Evolutionary conservation across 2,888 invertebrate genomes (phyloP).

Genomic region (Spisula solida): DNA sequence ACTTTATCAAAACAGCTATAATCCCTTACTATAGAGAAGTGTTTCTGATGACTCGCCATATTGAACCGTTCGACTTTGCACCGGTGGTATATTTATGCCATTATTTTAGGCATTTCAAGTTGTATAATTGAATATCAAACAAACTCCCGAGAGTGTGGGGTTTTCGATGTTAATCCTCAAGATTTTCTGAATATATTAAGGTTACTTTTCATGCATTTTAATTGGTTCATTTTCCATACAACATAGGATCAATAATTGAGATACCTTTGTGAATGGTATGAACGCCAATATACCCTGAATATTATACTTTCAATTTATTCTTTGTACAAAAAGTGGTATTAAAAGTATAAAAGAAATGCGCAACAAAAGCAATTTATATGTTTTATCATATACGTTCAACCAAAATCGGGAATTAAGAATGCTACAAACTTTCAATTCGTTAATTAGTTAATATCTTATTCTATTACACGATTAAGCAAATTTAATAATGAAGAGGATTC

Average conservation of each 20-base stretch:
- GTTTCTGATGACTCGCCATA: conserved; percentile 13
- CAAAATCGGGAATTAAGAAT: not conserved
- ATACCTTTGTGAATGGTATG: not conserved
- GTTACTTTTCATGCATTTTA: conserved; percentile 54
- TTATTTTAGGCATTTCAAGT: conserved; percentile 54
- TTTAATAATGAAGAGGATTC: not conserved
- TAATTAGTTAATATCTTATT: not conserved
- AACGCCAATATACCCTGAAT: not conserved
- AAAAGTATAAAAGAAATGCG: not conserved
- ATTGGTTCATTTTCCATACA: conserved; percentile 46
- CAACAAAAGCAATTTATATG: not conserved
- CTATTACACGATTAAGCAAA: conserved; percentile 4
- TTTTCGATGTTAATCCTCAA: conserved; percentile 53
- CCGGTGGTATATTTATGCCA: conserved; percentile 44
- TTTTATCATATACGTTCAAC: not conserved
- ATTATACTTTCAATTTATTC: conserved; percentile 12
- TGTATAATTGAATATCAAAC: conserved; percentile 53
- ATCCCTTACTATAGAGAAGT: conserved; percentile 43
- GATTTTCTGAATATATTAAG: conserved; percentile 53
- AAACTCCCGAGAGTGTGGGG: conserved; percentile 48
- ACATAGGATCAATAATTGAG: conserved; percentile 9
- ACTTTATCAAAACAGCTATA: conserved; percentile 46
- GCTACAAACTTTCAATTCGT: not conserved
- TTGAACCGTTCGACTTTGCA: conserved; percentile 26
- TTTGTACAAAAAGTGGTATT: not conserved